Evolutionary conservation across 2,888 invertebrate species (phyloP), one percentile per base, ranked within the genome.

Genomic region (Saturnia japonica): DNA sequence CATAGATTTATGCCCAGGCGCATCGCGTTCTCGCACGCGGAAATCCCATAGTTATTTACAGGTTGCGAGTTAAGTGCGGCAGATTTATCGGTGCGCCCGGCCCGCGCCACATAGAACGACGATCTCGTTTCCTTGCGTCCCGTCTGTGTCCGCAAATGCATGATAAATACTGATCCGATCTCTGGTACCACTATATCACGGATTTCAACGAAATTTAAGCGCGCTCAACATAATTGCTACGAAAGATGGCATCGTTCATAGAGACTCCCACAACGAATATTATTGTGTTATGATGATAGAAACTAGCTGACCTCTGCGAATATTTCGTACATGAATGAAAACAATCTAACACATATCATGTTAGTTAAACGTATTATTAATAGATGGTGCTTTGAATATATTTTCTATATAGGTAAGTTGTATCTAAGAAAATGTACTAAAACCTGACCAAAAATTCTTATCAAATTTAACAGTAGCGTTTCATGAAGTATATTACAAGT

Each of bases 21-120:
- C 91, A 90, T 91, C 92, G 90, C 86, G 87, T 87, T 87, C 91
- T 87, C 89, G 92, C 94, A 94, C 93, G 91, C 93, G 94, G 94
- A 94, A 94, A 94, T 93, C 93, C 91, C 91, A 91, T 93, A 91
- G 93, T 94, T 93, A 93, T 94, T 93, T 94, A 93, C 94, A 93
- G 92, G 93, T 93, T 90, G 93, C 90, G 91, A 91, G 91, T 88
- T 93, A 93, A 93, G 91, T 91, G 93, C 93, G 89, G 91, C 91
- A 91, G 93, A 94, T 94, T 94, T 94, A 94, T 94, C 92, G 91
- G 86, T 82, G 87, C 82, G 86, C 82, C 83, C 80, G 87, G 86
- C 87, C 83, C 80, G 87, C 85, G 84, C 80, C 76, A 78, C 79
- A 80, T 83, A 83, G 82, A 81, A 82, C 85, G 90, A 89, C 91